Evolutionary conservation across 2,113 vertebrate species (phyloP).

Genomic region (Rhinolophus ferrumequinum): DNA sequence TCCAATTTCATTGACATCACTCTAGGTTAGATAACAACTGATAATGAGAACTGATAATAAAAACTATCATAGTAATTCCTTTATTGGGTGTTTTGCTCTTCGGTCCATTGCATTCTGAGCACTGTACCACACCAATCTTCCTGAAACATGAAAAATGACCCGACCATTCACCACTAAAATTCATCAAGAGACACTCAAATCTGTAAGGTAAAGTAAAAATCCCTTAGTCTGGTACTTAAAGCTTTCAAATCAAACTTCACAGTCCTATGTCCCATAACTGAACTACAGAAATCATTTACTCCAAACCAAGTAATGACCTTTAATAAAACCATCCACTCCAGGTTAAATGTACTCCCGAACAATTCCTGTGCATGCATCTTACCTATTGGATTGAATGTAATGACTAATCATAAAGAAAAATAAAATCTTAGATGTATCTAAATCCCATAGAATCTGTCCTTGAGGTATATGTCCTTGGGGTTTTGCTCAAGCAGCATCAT

Average conservation of each 20-base stretch:
- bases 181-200: neutral
- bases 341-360: neutral
- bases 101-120: neutral
- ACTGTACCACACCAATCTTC: neutral
- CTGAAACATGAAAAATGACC: slow-evolving; percentile 25
- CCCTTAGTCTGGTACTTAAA: neutral
- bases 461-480: neutral
- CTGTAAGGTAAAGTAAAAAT: neutral
- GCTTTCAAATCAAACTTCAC: slow-evolving; percentile 14
- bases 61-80: neutral
- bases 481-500: neutral
- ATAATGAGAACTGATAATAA: neutral
- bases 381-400: neutral
- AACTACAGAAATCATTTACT: neutral
- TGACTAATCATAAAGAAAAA: neutral
- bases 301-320: neutral
- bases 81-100: neutral
- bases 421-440: slow-evolving; percentile 7
- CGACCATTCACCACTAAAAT: neutral
- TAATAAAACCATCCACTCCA: neutral
- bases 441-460: neutral
- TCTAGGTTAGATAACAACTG: neutral
- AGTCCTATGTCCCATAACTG: neutral
- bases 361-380: neutral
- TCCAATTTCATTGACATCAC: neutral